A percentile compares a stretch with the other conserved stretches of the same genome.
phyloP scores from a whole-genome alignment of 2,797 vertebrate genomes.

The Euthynnus affinis region DNA sequence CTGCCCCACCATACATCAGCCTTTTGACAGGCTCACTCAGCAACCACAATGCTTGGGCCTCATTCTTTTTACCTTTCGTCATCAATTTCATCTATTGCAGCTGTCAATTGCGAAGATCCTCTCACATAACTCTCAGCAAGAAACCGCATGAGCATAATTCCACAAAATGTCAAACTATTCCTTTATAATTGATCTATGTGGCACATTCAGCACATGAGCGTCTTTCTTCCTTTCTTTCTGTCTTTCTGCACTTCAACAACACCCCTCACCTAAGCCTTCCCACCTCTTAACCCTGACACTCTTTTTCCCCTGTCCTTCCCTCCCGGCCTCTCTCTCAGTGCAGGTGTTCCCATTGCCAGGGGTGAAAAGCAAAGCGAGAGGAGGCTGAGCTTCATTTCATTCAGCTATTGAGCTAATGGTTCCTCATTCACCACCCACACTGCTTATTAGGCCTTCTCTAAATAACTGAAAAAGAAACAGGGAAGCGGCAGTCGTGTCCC shows the following conservation, averaged over 20 bases:
- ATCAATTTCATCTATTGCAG: constrained; percentile 61
- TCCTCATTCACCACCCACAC: constrained; percentile 80
- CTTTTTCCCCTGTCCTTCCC: constrained; percentile 16
- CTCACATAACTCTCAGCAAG: neutral
- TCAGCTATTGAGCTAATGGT: constrained; percentile 80
- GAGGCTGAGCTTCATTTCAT: constrained; percentile 62
- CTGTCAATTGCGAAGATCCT: constrained; percentile 49
- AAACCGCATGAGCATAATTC: neutral
- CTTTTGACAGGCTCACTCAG: constrained; percentile 77
- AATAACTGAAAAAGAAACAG: constrained; percentile 69
- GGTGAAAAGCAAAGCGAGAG: constrained; percentile 65
- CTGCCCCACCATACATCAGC: constrained; percentile 80
- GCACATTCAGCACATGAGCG: neutral
- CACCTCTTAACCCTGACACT: constrained; percentile 37
- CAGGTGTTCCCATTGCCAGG: constrained; percentile 75
- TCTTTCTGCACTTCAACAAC: neutral
- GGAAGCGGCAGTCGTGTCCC: constrained; percentile 60
- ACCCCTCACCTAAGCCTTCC: constrained; percentile 10
- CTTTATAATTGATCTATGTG: neutral
- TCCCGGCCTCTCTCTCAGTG: constrained; percentile 31
- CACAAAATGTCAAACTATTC: neutral
- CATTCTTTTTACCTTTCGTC: constrained; percentile 70
- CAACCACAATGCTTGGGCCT: constrained; percentile 61
- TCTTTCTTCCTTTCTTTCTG: constrained; percentile 23
- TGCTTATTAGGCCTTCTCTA: constrained; percentile 77